Evolutionary conservation across 1,140 invertebrate species (phyloP).

Genomic region (Zaprionus camerounensis): DNA sequence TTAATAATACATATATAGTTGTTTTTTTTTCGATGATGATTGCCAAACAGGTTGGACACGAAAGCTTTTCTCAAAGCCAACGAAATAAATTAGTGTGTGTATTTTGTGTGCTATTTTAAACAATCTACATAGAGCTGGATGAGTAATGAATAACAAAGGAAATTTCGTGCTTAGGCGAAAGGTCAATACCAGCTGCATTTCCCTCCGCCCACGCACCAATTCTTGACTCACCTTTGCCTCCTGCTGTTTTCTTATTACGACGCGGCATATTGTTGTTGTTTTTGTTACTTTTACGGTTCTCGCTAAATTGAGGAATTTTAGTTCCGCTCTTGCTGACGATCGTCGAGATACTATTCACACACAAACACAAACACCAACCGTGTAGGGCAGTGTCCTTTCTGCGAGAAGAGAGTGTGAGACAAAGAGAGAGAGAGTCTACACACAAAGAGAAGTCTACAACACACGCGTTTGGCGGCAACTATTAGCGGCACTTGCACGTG

Average conservation of each 20-base stretch:
- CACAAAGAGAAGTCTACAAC: conserved; percentile 39
- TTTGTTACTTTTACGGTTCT: conserved; percentile 49
- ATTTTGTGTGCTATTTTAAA: conserved; percentile 29
- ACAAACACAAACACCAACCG: conserved; percentile 8
- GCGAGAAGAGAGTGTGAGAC: conserved; percentile 10
- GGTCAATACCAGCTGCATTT: neutral
- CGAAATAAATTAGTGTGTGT: conserved; percentile 34
- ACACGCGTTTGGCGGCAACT: conserved; percentile 53
- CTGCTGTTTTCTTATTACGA: conserved; percentile 76
- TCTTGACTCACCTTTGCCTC: conserved; percentile 77
- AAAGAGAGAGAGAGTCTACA: conserved; percentile 28
- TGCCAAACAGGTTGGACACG: conserved; percentile 71
- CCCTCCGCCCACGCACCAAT: conserved; percentile 19
- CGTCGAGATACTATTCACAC: conserved; percentile 9
- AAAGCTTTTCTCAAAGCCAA: conserved; percentile 59
- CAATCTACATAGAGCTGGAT: conserved; percentile 33
- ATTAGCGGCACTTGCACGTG: conserved; percentile 46
- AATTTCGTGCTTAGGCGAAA: neutral
- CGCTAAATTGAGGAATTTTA: conserved; percentile 51
- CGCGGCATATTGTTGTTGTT: conserved; percentile 73
- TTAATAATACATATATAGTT: conserved; percentile 22
- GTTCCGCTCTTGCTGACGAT: conserved; percentile 25
- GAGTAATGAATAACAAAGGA: conserved; percentile 55
- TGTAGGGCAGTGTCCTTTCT: conserved; percentile 46
- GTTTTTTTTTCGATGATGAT: conserved; percentile 57